phyloP scores from a whole-genome alignment of 2,888 invertebrate genomes.

The Notodonta ziczac region DNA sequence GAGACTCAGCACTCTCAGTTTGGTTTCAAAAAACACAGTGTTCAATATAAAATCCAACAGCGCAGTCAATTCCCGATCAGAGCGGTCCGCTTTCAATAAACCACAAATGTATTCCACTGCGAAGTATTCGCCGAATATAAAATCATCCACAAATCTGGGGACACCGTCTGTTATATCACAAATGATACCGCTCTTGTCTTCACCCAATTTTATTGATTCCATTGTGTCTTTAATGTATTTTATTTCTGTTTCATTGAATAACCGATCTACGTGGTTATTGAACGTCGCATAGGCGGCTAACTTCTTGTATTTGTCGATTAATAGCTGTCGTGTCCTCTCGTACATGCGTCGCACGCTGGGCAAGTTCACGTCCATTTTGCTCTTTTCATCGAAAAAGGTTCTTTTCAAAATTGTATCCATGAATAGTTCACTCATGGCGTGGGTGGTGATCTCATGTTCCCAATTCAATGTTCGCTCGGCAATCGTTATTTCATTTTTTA shows the following conservation, averaged over 20 bases:
- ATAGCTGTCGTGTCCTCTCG: constrained; percentile 11
- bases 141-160: constrained; percentile 15
- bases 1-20: background rate
- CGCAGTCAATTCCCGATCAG: background rate
- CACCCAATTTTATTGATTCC: constrained; percentile 10
- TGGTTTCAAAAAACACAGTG: background rate
- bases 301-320: constrained; percentile 14
- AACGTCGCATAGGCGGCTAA: constrained; percentile 14
- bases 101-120: constrained; percentile 12
- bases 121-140: constrained; percentile 17
- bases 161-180: constrained; percentile 10
- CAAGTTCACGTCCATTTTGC: constrained; percentile 9
- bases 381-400: constrained; percentile 13
- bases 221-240: constrained; percentile 9
- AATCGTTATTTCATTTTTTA: constrained; percentile 9
- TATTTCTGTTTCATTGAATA: constrained; percentile 2
- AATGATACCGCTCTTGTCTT: constrained; percentile 15
- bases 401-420: constrained; percentile 13
- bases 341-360: constrained; percentile 9
- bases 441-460: constrained; percentile 12
- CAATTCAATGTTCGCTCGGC: constrained; percentile 1
- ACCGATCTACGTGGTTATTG: background rate
- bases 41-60: background rate
- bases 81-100: constrained; percentile 9
- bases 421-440: constrained; percentile 11